A percentile compares a stretch with the other conserved stretches of the same genome.
Conservation (phyloP, 2,797 vertebrate genomes). For the Gymnocypris eckloni region DNA sequence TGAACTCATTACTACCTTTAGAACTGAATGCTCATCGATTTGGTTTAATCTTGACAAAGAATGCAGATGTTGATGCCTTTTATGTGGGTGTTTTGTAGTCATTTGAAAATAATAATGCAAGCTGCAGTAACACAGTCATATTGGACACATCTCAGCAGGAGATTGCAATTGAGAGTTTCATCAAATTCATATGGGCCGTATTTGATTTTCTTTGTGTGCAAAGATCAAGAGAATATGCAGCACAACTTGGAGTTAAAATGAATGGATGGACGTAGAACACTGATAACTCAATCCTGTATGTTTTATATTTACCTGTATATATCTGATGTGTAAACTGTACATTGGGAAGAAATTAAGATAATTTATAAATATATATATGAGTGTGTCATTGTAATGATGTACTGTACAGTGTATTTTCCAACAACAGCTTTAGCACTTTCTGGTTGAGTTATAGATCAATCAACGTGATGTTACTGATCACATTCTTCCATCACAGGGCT, state of each 20-base stretch:
- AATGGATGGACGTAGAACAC: background rate
- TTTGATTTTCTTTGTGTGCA: background rate
- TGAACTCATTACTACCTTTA: background rate
- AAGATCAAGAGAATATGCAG: background rate
- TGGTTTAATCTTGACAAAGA: constrained; percentile 21
- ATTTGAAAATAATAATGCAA: constrained; percentile 7
- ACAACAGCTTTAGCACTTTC: constrained; percentile 18
- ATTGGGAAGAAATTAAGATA: constrained; percentile 38
- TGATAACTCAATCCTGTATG: constrained; percentile 16
- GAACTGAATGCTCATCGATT: background rate
- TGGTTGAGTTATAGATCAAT: constrained; percentile 7
- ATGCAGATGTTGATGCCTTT: constrained; percentile 22
- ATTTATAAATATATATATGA: background rate
- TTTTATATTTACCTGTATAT: constrained; percentile 36
- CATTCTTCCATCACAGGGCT: constrained; percentile 27
- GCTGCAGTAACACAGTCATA: background rate
- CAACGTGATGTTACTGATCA: constrained; percentile 3
- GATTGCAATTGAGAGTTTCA: background rate
- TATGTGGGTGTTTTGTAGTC: background rate
- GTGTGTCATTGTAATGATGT: constrained; percentile 51
- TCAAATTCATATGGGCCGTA: background rate
- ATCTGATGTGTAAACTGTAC: constrained; percentile 52
- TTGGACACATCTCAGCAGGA: background rate
- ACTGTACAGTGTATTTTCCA: constrained; percentile 46
- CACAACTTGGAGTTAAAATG: background rate